Evolutionary conservation across 2,113 vertebrate species (phyloP).

Genomic region (Paradoxurus hermaphroditus): DNA sequence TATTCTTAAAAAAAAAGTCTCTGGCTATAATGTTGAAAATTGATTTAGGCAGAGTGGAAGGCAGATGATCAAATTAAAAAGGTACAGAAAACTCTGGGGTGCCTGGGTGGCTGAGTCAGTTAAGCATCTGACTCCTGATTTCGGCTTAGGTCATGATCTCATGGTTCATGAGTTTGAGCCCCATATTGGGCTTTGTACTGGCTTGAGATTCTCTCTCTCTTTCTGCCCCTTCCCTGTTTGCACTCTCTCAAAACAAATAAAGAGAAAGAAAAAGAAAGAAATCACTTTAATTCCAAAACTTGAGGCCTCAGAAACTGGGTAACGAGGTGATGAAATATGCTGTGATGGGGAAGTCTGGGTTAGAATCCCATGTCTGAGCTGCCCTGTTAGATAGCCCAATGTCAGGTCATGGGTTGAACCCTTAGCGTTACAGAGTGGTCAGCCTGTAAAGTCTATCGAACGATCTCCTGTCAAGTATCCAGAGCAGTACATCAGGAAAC

Average conservation of each 20-base stretch:
- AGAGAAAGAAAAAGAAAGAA: background rate
- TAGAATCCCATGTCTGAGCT: background rate
- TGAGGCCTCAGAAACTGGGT: background rate
- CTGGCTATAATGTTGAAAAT: background rate
- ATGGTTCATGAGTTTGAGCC: too few species aligned
- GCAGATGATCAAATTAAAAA: background rate
- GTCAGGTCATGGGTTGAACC: background rate
- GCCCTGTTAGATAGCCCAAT: background rate
- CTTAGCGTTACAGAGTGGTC: background rate
- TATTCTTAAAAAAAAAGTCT: too few species aligned
- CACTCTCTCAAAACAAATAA: too few species aligned
- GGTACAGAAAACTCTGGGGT: background rate
- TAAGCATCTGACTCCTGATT: too few species aligned
- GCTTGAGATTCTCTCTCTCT: too few species aligned
- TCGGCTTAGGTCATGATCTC: too few species aligned
- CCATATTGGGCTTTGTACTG: too few species aligned
- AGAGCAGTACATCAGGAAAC: background rate
- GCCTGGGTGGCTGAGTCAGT: too few species aligned
- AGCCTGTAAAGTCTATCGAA: background rate
- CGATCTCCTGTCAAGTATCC: background rate
- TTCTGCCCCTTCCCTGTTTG: too few species aligned
- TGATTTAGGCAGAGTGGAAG: background rate
- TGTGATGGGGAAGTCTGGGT: background rate
- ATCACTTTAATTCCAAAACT: background rate
- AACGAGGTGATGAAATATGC: background rate